A percentile compares a stretch with the other conserved stretches of the same genome.
Conservation (phyloP, 2,888 invertebrate species). For the Mellilla xanthometata region DNA sequence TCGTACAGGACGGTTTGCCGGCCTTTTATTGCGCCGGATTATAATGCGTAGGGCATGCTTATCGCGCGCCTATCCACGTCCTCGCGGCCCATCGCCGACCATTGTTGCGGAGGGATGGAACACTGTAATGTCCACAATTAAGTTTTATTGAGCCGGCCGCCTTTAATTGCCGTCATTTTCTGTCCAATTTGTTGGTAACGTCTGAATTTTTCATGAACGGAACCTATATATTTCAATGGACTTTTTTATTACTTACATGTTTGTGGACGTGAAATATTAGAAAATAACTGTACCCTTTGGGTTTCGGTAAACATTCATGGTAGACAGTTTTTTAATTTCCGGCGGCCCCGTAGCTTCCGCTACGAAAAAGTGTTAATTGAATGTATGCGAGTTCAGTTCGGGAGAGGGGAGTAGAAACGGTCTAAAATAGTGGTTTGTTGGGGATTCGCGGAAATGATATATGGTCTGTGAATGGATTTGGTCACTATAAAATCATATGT, state of each 20-base stretch:
- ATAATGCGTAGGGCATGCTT: constrained; percentile 36
- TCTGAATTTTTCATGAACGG: constrained; percentile 16
- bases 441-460: constrained; percentile 13
- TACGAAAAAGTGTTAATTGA: constrained; percentile 75
- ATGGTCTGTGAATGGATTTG: constrained; percentile 8
- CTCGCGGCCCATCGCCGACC: constrained; percentile 19
- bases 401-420: constrained; percentile 24
- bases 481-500: too few species aligned
- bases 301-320: constrained; percentile 43
- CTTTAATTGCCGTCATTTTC: constrained; percentile 27
- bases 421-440: constrained; percentile 25
- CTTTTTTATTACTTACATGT: constrained; percentile 12
- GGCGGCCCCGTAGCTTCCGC: constrained; percentile 62
- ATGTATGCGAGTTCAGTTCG: constrained; percentile 51
- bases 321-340: constrained; percentile 78
- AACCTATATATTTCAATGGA: constrained; percentile 5
- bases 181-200: constrained; percentile 17
- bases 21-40: constrained; percentile 42
- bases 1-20: constrained; percentile 35
- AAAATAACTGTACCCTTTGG: constrained; percentile 26
- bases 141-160: constrained; percentile 31
- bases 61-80: constrained; percentile 32
- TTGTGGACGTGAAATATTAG: constrained; percentile 20
- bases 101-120: constrained; percentile 33
- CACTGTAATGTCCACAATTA: constrained; percentile 32